These are phyloP conservation scores for Mormyrus hasselquistii DNA, from an alignment of 2,797 vertebrate genomes.

Conservation along the genomic window DNA sequence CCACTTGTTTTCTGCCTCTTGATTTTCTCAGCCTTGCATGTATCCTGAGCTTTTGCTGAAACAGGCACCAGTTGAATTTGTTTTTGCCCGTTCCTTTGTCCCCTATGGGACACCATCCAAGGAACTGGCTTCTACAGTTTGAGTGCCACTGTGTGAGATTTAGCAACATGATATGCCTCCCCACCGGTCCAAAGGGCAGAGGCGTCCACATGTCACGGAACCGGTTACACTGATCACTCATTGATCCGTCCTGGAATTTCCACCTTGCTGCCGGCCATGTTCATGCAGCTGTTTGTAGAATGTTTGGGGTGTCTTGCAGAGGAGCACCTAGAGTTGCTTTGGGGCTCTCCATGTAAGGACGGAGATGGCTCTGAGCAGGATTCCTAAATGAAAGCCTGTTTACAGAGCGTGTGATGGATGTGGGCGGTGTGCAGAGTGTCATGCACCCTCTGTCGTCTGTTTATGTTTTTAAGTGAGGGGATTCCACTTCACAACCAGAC, in stretches of 20 bases:
- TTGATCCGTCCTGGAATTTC: neutral
- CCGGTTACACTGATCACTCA: neutral
- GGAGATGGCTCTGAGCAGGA: slow-evolving; percentile 41
- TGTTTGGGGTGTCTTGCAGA: neutral
- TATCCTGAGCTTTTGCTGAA: neutral
- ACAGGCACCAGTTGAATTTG: neutral
- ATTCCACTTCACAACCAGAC: slow-evolving; percentile 13
- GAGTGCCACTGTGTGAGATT: neutral
- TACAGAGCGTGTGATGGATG: slow-evolving; percentile 58
- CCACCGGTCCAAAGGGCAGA: neutral
- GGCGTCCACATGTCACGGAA: neutral
- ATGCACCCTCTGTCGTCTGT: slow-evolving; percentile 28
- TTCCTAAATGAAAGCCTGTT: slow-evolving; percentile 60
- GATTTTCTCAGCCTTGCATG: neutral
- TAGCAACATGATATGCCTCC: neutral
- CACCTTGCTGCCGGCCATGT: neutral
- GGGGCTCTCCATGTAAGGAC: slow-evolving; percentile 62
- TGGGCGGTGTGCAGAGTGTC: slow-evolving; percentile 48
- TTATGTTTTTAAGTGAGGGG: slow-evolving; percentile 20
- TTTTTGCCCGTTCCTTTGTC: neutral
- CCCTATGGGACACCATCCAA: neutral
- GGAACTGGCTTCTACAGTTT: neutral
- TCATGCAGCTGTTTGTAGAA: neutral
- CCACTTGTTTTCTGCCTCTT: neutral
- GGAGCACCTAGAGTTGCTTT: slow-evolving; percentile 39